A percentile compares a stretch with the other conserved stretches of the same genome.
phyloP scores from a whole-genome alignment of 2,888 invertebrate species.

The Carabus problematicus region DNA sequence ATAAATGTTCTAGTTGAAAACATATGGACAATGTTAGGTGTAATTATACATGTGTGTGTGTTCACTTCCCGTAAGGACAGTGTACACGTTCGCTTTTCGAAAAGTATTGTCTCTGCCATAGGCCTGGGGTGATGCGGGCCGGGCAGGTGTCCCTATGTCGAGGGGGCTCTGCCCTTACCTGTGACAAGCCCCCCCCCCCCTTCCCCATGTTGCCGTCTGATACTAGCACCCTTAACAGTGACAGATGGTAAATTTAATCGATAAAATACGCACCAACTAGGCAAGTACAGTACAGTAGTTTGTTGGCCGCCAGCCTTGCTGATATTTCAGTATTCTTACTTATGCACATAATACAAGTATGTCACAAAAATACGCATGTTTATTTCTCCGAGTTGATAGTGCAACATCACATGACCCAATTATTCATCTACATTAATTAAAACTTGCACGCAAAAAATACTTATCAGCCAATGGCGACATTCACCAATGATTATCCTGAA shows the following conservation, averaged over 20 bases:
- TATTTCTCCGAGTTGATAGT: no score
- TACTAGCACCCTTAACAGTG: not conserved
- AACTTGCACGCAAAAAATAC: no score
- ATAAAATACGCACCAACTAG: no score
- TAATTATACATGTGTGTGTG: not conserved
- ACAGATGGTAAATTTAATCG: not conserved
- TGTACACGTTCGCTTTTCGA: not conserved
- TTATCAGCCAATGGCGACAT: no score
- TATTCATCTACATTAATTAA: no score
- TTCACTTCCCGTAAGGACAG: conserved; percentile 3
- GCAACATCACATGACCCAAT: no score
- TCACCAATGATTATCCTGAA: no score
- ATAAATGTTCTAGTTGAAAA: conserved; percentile 31
- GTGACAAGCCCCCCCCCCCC: conserved; percentile 50
- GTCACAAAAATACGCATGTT: no score
- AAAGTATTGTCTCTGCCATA: not conserved
- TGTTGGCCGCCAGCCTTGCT: no score
- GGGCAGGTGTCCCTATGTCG: conserved; percentile 53
- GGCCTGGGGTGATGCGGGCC: conserved; percentile 49
- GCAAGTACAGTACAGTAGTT: no score
- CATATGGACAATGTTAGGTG: conserved; percentile 33
- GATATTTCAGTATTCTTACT: no score
- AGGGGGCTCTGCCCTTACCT: conserved; percentile 46
- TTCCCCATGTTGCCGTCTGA: conserved; percentile 44
- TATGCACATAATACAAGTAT: no score